Percentiles rank a stretch among this genome's conserved stretches.
These are phyloP conservation scores for Puffinus mauretanicus DNA, from an alignment of 2,113 vertebrate species.

Conservation along the genomic window DNA sequence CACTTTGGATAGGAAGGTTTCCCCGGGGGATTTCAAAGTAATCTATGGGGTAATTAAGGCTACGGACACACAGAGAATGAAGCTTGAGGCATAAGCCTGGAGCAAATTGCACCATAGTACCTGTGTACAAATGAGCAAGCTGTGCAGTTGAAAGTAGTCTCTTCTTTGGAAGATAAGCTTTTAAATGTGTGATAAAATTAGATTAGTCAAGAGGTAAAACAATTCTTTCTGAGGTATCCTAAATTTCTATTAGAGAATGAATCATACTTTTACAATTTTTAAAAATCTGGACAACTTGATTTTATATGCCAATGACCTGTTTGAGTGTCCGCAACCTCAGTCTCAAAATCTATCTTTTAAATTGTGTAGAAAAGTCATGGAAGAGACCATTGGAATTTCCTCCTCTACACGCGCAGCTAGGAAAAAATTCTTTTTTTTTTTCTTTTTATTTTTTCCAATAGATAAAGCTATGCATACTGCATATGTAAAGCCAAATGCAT, in stretches of 20 bases:
- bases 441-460: not conserved
- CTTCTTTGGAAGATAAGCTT: not conserved
- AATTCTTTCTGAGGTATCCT: not conserved
- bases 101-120: not conserved
- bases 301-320: not conserved
- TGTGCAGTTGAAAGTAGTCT: not conserved
- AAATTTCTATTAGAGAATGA: not conserved
- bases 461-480: not conserved
- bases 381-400: not conserved
- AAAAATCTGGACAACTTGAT: not conserved
- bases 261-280: not conserved
- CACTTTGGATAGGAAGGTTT: not conserved
- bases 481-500: not conserved
- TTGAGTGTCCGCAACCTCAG: not conserved
- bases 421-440: no score
- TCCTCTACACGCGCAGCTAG: not conserved
- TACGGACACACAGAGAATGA: not conserved
- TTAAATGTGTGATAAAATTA: not conserved
- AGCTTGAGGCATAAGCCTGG: not conserved
- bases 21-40: not conserved
- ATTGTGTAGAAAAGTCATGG: not conserved
- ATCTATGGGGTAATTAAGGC: conserved; percentile 37
- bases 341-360: not conserved
- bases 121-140: not conserved
- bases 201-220: not conserved